A percentile compares a stretch with the other conserved stretches of the same genome.
These are phyloP conservation scores for Lophura nycthemera DNA, from an alignment of 2,113 vertebrate species.

Conservation along the genomic window DNA sequence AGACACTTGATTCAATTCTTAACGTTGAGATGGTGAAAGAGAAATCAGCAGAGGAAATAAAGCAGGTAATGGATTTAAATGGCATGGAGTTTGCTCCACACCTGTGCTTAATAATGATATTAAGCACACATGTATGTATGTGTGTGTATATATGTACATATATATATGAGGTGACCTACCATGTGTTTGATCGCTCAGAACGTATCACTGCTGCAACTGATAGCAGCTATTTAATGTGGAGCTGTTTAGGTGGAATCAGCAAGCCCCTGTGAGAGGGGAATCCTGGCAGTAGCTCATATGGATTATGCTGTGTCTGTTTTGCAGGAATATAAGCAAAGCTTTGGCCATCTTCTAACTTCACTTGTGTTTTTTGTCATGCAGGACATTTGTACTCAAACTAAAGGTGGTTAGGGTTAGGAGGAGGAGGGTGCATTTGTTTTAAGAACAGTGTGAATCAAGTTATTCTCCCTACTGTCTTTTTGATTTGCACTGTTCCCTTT, in stretches of 20 bases:
- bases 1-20: slow-evolving; percentile 91
- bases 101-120: background rate
- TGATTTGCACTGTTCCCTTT: background rate
- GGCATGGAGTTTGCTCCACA: background rate
- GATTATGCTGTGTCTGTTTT: background rate
- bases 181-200: background rate
- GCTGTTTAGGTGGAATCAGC: background rate
- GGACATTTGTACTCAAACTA: background rate
- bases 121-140: too few relatives aligned
- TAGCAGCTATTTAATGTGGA: background rate
- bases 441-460: background rate
- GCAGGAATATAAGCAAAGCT: background rate
- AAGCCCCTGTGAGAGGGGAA: background rate
- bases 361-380: background rate
- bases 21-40: slow-evolving; percentile 90
- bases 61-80: slow-evolving; percentile 82
- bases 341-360: background rate
- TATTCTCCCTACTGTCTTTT: background rate
- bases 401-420: background rate
- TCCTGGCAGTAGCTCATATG: background rate
- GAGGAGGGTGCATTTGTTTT: background rate
- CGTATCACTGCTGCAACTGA: background rate
- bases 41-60: slow-evolving; percentile 88
- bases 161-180: too few relatives aligned
- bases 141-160: too few relatives aligned